A percentile compares a stretch with the other conserved stretches of the same genome.
These are phyloP conservation scores for Rana temporaria DNA, from an alignment of 2,113 vertebrate genomes.

Conservation along the genomic window DNA sequence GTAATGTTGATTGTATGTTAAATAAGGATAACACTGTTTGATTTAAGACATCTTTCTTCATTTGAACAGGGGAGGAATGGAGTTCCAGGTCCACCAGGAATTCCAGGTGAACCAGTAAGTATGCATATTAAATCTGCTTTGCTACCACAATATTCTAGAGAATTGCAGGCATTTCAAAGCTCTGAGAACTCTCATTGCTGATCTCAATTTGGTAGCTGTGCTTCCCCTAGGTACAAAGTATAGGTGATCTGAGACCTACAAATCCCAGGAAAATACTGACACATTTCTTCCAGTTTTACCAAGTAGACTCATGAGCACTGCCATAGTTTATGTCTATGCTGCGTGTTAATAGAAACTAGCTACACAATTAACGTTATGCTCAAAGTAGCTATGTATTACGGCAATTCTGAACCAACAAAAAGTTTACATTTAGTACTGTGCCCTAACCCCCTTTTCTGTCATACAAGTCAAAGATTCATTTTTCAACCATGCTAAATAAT, in stretches of 20 bases:
- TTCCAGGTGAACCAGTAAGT: constrained; percentile 94
- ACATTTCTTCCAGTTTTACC: constrained; percentile 28
- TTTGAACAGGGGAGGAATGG: constrained; percentile 88
- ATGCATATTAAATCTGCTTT: constrained; percentile 21
- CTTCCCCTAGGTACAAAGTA: constrained; percentile 40
- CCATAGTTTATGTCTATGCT: constrained; percentile 45
- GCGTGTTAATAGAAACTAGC: constrained; percentile 43
- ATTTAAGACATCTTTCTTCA: constrained; percentile 32
- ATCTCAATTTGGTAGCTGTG: constrained; percentile 42
- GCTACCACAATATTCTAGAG: constrained; percentile 27
- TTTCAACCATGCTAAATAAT: constrained; percentile 34
- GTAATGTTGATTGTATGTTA: background rate
- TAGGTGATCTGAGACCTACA: constrained; percentile 46
- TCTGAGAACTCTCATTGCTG: constrained; percentile 31
- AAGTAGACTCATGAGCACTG: constrained; percentile 23
- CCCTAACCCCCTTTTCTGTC: constrained; percentile 36
- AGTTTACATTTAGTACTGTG: constrained; percentile 40
- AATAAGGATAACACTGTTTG: constrained; percentile 18
- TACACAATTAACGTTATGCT: constrained; percentile 21
- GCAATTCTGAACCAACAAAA: constrained; percentile 32
- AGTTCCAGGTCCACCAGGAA: constrained; percentile 81
- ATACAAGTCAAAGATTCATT: constrained; percentile 28
- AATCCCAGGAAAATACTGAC: background rate
- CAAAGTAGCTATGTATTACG: constrained; percentile 45
- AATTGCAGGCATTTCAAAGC: constrained; percentile 48